Base-by-base conservation (phyloP, 2,797 vertebrate genomes). In the Liasis olivaceus region DNA sequence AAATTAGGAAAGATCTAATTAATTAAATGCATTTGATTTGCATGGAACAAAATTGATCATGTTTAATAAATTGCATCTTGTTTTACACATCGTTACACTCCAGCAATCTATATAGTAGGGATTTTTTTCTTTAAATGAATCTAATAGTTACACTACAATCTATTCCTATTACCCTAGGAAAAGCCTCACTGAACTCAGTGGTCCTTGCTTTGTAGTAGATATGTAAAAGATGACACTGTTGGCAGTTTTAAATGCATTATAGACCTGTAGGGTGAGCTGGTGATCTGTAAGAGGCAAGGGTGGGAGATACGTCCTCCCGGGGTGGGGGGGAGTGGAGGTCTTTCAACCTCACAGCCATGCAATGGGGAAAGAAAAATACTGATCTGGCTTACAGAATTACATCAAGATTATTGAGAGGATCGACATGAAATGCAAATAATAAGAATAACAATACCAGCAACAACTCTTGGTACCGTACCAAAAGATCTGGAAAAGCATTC, bases 1-100 rank as follows among this genome's bases (percentile, higher is more conserved):
- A 88, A 56, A 93, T 85, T 87, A 92, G 84, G 12, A 12, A 51
- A 62, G 17, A 42, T 31, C 13, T 93, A 85, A 92, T 92, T 93
- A 72, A 56, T 92, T 66, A 85, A 89, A 1, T 89, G 6, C 69
- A 56, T 93, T 94, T 87, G 91, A 92, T 94, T 92, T 94, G 31
- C 59, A 14, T 93, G 84, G 94, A 94, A 89, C 69, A 2, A 1
- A 63, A 93, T 87, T 69, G 69, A 85, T 93, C 87, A 14, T 59
- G 51, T 90, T 66, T 60, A 92, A 91, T 93, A n/a, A 26, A 95
- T 88, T 89, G 31, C 87, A 58, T 92, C 91, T 7, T 87, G 0
- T 85, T 93, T 69, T 92, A 28, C 24, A 11, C 85, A 26, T 88
- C 86, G 2, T 36, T 90, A 87, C 84, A 62, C 24, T 85, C 20